phyloP scores from a whole-genome alignment of 2,888 invertebrate genomes.

The Mamestra brassicae region DNA sequence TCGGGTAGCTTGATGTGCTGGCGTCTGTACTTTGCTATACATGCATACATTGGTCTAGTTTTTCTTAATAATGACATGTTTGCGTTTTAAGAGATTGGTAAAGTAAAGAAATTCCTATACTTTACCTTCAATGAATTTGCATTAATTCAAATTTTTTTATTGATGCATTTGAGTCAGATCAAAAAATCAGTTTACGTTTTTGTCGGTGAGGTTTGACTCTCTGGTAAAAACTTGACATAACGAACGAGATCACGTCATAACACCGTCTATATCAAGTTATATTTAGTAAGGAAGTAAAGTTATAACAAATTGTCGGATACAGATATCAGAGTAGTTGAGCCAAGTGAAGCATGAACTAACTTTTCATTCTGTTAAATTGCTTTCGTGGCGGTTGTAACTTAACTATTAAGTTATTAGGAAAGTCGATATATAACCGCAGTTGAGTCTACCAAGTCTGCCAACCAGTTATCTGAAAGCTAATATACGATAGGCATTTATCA shows the following conservation, averaged over 20 bases:
- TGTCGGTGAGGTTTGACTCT: not conserved
- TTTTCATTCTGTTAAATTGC: conserved; percentile 60
- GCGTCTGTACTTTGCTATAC: no score
- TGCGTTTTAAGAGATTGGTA: no score
- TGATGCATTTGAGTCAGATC: not conserved
- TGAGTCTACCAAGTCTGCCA: conserved; percentile 35
- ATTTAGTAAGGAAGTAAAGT: conserved; percentile 17
- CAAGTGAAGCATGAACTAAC: conserved; percentile 57
- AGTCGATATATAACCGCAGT: conserved; percentile 43
- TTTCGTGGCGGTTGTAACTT: conserved; percentile 48
- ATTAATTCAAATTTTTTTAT: no score
- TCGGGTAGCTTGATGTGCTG: no score
- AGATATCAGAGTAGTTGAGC: conserved; percentile 18
- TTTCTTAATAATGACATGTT: not conserved
- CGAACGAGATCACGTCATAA: not conserved
- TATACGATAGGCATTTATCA: conserved; percentile 55
- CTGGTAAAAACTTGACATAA: no score
- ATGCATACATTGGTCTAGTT: not conserved
- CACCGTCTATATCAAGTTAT: not conserved
- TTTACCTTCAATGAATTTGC: no score
- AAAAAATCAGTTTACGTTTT: not conserved
- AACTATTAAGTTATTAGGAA: conserved; percentile 60
- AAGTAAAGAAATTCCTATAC: no score
- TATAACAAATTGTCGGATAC: conserved; percentile 30
- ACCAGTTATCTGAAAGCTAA: conserved; percentile 47